Conservation (phyloP, 2,888 invertebrate genomes). For the Papilio elwesi region DNA sequence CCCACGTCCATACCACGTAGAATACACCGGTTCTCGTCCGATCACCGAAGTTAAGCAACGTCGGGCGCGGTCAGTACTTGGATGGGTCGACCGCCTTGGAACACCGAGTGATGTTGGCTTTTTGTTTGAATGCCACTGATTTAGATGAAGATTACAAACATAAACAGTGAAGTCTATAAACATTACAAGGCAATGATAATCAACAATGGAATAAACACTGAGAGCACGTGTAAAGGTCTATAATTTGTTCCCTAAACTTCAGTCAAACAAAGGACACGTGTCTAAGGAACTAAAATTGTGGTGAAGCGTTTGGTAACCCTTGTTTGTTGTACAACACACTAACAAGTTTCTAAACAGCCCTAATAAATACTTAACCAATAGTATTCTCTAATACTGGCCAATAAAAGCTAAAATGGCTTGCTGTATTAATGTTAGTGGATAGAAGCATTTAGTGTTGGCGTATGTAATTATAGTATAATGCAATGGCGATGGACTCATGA, state of each 20-base stretch:
- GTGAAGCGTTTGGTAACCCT: conserved; percentile 49
- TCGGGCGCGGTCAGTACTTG: too few relatives aligned
- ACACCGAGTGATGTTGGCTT: too few relatives aligned
- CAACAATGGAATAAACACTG: conserved; percentile 38
- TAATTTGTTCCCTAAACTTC: conserved; percentile 59
- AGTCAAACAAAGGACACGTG: conserved; percentile 71
- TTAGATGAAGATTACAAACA: not conserved
- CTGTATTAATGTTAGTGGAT: conserved; percentile 42
- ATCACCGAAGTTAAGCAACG: conserved; percentile 55
- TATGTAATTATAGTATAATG: conserved; percentile 56
- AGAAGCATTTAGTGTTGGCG: conserved; percentile 42
- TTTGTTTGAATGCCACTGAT: too few relatives aligned
- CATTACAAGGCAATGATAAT: conserved; percentile 41
- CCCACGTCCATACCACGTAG: conserved; percentile 55
- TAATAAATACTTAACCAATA: not conserved
- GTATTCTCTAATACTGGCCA: not conserved
- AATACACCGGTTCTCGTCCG: conserved; percentile 59
- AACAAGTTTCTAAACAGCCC: not conserved
- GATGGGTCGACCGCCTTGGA: too few relatives aligned
- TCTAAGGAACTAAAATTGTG: conserved; percentile 48
- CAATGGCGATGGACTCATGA: conserved; percentile 47
- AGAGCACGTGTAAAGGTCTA: conserved; percentile 44
- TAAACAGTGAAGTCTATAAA: conserved; percentile 5
- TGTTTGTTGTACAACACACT: conserved; percentile 29
- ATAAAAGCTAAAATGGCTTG: conserved; percentile 44